A percentile compares a stretch with the other conserved stretches of the same genome.
phyloP scores from a whole-genome alignment of 1,140 invertebrate species.

The Sycobia sp. region DNA sequence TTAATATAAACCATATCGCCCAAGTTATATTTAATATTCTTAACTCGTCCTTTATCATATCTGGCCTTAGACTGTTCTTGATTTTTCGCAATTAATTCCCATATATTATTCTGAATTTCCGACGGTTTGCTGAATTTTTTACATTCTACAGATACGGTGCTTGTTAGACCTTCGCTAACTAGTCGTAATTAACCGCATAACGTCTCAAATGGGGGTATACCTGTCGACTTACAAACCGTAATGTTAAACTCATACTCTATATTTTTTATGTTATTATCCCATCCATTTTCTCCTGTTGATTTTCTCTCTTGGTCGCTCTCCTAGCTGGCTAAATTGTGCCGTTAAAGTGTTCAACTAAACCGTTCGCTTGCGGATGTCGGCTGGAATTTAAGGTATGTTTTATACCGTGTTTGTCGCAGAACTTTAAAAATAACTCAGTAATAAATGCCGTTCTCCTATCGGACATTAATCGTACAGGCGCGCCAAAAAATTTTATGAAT shows the following conservation, averaged over 20 bases:
- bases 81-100: not conserved
- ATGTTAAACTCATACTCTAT: slow-evolving; percentile 17
- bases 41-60: slow-evolving; percentile 2
- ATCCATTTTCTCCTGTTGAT: not conserved
- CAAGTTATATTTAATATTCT: slow-evolving; percentile 8
- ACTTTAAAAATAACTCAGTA: slow-evolving; percentile 31
- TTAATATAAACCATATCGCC: slow-evolving; percentile 23
- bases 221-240: slow-evolving; percentile 6
- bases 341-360: slow-evolving; percentile 9
- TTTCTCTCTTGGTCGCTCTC: too few relatives aligned
- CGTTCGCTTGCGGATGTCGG: slow-evolving; percentile 40
- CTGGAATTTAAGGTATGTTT: slow-evolving; percentile 41
- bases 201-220: slow-evolving; percentile 3
- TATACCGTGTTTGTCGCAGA: slow-evolving; percentile 40
- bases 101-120: not conserved
- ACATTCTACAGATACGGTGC: not conserved
- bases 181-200: slow-evolving; percentile 13
- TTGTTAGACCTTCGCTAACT: not conserved
- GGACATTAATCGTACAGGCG: slow-evolving; percentile 30
- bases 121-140: not conserved
- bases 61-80: not conserved
- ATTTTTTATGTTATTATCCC: slow-evolving; percentile 2
- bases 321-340: not conserved
- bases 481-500: slow-evolving; percentile 30
- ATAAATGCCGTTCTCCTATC: slow-evolving; percentile 31